phyloP scores from a whole-genome alignment of 2,797 vertebrate genomes.

The Amblyraja radiata region DNA sequence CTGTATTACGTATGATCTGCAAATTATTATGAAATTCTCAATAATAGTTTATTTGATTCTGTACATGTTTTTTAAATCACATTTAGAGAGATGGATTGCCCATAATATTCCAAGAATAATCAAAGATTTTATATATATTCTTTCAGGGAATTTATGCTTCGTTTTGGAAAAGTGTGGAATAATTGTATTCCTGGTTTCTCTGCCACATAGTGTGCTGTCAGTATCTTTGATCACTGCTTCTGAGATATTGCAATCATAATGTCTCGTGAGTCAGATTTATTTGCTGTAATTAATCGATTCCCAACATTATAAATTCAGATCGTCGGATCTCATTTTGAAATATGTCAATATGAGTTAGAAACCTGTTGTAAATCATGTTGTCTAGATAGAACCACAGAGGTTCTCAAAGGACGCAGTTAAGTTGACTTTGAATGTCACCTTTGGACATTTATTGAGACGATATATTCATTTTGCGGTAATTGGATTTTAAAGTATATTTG shows the following conservation, averaged over 20 bases:
- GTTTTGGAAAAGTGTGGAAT: not conserved
- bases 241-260: conserved; percentile 13
- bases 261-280: conserved; percentile 1
- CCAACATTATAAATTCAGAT: not conserved
- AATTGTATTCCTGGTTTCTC: not conserved
- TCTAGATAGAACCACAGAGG: not conserved
- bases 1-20: not conserved
- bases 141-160: not conserved
- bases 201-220: not conserved
- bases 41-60: not conserved
- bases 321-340: not conserved
- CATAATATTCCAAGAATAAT: not conserved
- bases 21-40: not conserved
- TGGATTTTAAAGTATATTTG: conserved; percentile 22
- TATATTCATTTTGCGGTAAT: not conserved
- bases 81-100: not conserved
- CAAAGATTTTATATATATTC: not conserved
- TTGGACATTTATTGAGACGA: conserved; percentile 4
- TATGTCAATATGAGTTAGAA: not conserved
- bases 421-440: not conserved
- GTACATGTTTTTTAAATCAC: not conserved
- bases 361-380: not conserved
- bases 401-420: not conserved
- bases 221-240: not conserved
- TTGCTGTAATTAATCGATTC: not conserved